Evolutionary conservation across 2,888 invertebrate species (phyloP), one percentile per base, ranked within the genome.

Genomic region (Clusia tigrina): DNA sequence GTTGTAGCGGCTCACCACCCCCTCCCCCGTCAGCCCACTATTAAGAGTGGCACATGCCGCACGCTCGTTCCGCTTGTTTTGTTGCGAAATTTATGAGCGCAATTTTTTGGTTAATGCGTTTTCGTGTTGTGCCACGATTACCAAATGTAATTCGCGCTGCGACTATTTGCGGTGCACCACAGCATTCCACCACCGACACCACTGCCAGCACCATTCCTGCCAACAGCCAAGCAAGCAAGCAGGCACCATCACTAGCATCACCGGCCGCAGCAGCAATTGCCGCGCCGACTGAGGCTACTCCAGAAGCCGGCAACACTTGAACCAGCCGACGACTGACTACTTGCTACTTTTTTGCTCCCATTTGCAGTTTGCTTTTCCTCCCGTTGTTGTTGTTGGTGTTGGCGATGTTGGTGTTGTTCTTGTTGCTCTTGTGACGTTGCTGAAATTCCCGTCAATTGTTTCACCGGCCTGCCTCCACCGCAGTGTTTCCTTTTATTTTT

Each of bases 21-120:
- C 42, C n/a, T 42, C 42, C 10, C 3, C 6, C 42, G 9, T 42
- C n/a, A 10, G 10, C 42, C 42, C 15, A n/a, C 18, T n/a, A 38
- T 10, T 38, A 12, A 38, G 15, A 10, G 46, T 56, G 2, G 1
- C 25, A 1, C 15, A n/a, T 17, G 15, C 17, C 25, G 42, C 17
- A 18, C 24, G 46, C 37, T 17, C 71, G n/a, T 70, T 69, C 71
- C 69, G 71, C 74, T 74, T 73, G 74, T 74, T 75, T 75, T 78
- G 78, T 78, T 78, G 78, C 74, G 77, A 81, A 80, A 81, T 81
- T 81, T 81, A 81, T 81, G 81, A 81, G 81, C 80, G 76, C 81
- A 81, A 81, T 81, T 81, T 81, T n/a, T n/a, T 80, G 76, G 80
- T 81, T 81, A 81, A 81, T 81, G 81, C 81, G 80, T 81, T 81